These are phyloP conservation scores for Electrona antarctica DNA, from an alignment of 2,113 vertebrate genomes.

Conservation along the genomic window DNA sequence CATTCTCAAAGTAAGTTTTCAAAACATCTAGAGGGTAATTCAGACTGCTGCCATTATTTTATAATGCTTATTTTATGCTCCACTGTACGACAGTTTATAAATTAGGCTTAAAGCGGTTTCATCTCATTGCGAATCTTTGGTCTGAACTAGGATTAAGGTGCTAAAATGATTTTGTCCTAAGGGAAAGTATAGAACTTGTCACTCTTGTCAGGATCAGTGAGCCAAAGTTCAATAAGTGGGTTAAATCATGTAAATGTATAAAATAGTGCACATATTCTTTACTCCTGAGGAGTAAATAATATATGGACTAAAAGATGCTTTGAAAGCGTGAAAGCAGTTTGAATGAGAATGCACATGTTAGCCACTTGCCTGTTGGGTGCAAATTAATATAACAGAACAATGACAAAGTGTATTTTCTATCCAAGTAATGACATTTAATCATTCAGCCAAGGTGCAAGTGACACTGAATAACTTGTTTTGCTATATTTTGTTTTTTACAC, in stretches of 20 bases:
- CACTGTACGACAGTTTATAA: no score
- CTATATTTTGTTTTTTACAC: slow-evolving; percentile 24
- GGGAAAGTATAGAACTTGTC: slow-evolving; percentile 20
- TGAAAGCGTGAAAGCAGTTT: slow-evolving; percentile 34
- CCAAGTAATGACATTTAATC: slow-evolving; percentile 54
- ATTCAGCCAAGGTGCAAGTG: slow-evolving; percentile 63
- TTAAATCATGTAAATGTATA: slow-evolving; percentile 21
- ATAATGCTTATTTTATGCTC: no score
- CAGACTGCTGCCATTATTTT: no score
- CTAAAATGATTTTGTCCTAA: slow-evolving; percentile 47
- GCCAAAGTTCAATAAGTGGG: slow-evolving; percentile 41
- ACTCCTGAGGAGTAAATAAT: slow-evolving; percentile 36
- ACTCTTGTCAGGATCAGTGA: slow-evolving; percentile 37
- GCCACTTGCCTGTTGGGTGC: slow-evolving; percentile 55
- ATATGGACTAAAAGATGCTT: slow-evolving; percentile 30
- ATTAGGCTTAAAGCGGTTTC: no score
- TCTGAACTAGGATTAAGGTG: slow-evolving; percentile 42
- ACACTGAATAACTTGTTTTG: slow-evolving; percentile 55
- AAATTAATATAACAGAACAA: slow-evolving; percentile 43
- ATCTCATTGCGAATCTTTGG: no score
- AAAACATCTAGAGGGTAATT: slow-evolving; percentile 25
- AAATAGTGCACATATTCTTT: slow-evolving; percentile 48
- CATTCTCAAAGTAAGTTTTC: slow-evolving; percentile 40
- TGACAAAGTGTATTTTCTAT: slow-evolving; percentile 56
- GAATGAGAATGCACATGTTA: slow-evolving; percentile 25